Percentiles rank a stretch among this genome's conserved stretches.
Conservation (phyloP, 2,797 vertebrate species). For the Chaenodraco wilsoni region DNA sequence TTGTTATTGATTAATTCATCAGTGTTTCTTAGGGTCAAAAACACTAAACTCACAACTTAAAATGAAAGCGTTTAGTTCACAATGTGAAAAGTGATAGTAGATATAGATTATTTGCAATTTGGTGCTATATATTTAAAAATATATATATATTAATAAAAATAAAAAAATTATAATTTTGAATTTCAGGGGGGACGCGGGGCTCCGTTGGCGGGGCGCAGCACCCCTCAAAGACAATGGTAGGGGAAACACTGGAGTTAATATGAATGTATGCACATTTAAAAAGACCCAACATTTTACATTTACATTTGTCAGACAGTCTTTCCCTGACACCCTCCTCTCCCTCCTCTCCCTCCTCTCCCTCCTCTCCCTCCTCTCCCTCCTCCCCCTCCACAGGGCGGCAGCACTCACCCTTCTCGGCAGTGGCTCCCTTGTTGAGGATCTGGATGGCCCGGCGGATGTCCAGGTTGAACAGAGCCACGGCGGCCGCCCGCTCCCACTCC, state of each 20-base stretch:
- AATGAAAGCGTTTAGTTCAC: too few species aligned
- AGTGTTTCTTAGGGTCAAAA: too few species aligned
- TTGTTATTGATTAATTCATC: too few species aligned
- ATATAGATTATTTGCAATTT: too few species aligned
- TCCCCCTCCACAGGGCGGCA: neutral
- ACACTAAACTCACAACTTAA: too few species aligned
- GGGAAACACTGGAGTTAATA: neutral
- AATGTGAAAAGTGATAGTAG: too few species aligned
- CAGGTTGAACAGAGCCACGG: conserved; percentile 96
- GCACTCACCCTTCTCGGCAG: conserved; percentile 89
- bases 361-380: neutral
- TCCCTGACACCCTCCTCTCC: neutral
- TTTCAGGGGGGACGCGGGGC: too few species aligned
- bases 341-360: neutral
- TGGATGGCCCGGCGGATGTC: conserved; percentile 97
- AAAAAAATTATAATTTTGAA: too few species aligned
- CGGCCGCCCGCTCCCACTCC: conserved; percentile 96
- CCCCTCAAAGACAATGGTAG: too few species aligned
- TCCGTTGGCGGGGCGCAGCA: too few species aligned
- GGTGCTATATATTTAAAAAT: too few species aligned
- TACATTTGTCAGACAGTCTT: neutral
- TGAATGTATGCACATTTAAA: neutral
- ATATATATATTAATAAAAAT: too few species aligned
- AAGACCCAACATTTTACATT: neutral
- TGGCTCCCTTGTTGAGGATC: conserved; percentile 96